phyloP scores from a whole-genome alignment of 1,140 invertebrate genomes.

The Ceratina japonica region DNA sequence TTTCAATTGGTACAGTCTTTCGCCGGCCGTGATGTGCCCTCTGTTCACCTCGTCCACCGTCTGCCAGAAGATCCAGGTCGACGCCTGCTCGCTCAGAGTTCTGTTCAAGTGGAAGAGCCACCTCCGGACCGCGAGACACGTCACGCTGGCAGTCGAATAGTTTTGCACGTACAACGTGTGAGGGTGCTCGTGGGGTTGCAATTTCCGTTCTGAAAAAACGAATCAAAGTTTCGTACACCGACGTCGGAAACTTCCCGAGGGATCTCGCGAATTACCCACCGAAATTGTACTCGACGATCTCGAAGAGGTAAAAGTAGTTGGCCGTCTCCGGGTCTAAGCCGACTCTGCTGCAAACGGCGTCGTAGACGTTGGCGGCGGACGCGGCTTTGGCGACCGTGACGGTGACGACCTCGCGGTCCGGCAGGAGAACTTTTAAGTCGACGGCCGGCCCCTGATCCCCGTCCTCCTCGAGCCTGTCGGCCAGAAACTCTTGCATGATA shows the following conservation, averaged over 20 bases:
- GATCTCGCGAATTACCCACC: conserved; percentile 80
- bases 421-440: conserved; percentile 91
- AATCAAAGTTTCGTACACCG: not conserved
- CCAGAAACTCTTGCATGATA: conserved; percentile 97
- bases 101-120: conserved; percentile 93
- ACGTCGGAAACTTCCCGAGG: no score
- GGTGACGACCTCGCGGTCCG: conserved; percentile 93
- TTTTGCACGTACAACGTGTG: conserved; percentile 99
- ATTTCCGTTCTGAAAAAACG: conserved; percentile 88
- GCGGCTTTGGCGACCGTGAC: conserved; percentile 95
- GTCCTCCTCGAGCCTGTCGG: conserved; percentile 89
- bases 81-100: conserved; percentile 83
- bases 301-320: conserved; percentile 97
- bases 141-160: conserved; percentile 98
- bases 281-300: conserved; percentile 98
- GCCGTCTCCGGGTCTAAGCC: conserved; percentile 89
- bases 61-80: conserved; percentile 88
- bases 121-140: conserved; percentile 95
- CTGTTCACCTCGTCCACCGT: conserved; percentile 97
- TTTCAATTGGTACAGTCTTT: conserved; percentile 96
- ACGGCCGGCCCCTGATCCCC: conserved; percentile 92
- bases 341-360: conserved; percentile 93
- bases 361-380: conserved; percentile 94
- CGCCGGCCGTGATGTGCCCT: conserved; percentile 92
- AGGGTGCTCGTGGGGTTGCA: conserved; percentile 95